Base-by-base conservation (phyloP, 2,888 invertebrate genomes). In the Eucriotettix oculatus region DNA sequence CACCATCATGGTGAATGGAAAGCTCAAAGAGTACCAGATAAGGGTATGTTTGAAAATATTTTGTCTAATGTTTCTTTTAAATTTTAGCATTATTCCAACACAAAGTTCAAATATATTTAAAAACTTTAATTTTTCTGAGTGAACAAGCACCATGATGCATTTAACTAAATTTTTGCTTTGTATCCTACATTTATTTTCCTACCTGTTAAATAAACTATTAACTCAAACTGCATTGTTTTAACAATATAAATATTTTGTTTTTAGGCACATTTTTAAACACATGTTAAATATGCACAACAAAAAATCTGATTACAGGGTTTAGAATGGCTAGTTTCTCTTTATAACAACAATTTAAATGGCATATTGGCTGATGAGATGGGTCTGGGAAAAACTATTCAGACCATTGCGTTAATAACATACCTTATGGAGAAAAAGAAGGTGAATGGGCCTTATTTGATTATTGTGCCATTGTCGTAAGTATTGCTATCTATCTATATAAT, bases 331-430 rank as follows among this genome's bases (percentile, higher is more conserved):
- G 81, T 83, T 14, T 83, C 82, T 0, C 69, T 83, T 61, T 81
- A 80, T 69, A 83, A 83, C 70, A 83, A 83, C 69, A 82, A 80
- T 67, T 70, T 83, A 63, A 83, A 83, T 69, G 82, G 82, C 16
- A 83, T 83, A 66, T 71, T 83, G 63, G 83, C 83, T 53, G 83
- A 83, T 69, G 82, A 83, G 69, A 82, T 83, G 82, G 80, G 80
- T 63, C 69, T 80, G 58, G 80, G 79, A 16, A 79, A 79, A 69
- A 75, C 75, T 17, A 75, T 75, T 62, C 82, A 83, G 71, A 84
- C 83, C 1, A 82, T 83, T 63, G 79, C 75, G 14, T 71, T 84
- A 14, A 75, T 83, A 60, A 79, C 80, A 10, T 80, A 82, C 68
- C 71, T 83, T 60, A 83, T 83, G 78, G 82, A 84, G 67, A 75